These are phyloP conservation scores for Coenonympha glycerion DNA, from an alignment of 2,888 invertebrate genomes.

Conservation along the genomic window DNA sequence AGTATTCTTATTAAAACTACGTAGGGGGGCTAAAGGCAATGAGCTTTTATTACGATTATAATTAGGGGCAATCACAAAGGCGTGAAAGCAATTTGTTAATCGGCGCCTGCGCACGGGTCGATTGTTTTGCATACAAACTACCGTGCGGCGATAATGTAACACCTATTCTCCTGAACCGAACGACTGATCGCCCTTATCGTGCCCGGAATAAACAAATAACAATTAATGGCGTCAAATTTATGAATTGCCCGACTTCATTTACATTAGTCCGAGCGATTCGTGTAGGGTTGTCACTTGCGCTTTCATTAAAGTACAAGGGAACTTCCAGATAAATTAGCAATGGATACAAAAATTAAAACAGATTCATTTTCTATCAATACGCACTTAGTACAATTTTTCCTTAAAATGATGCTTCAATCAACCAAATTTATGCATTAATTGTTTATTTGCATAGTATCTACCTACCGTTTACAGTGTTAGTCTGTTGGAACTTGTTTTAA, in stretches of 20 bases:
- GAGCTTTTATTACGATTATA: background rate
- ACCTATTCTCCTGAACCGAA: slow-evolving; percentile 44
- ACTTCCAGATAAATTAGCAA: too few species aligned
- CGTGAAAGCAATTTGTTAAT: slow-evolving; percentile 28
- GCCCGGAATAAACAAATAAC: slow-evolving; percentile 61
- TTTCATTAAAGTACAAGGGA: too few species aligned
- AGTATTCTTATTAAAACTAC: too few species aligned
- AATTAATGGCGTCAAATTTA: slow-evolving; percentile 61
- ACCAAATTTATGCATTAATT: too few species aligned
- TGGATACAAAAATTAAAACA: too few species aligned
- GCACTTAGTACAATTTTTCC: too few species aligned
- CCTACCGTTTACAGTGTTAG: too few species aligned
- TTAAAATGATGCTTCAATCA: too few species aligned
- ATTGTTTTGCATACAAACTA: slow-evolving; percentile 42
- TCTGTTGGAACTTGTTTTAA: too few species aligned
- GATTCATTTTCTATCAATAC: too few species aligned
- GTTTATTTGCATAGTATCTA: too few species aligned
- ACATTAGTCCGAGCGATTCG: slow-evolving; percentile 40
- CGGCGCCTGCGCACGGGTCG: slow-evolving; percentile 22
- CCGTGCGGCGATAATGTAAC: slow-evolving; percentile 23
- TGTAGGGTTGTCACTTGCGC: background rate
- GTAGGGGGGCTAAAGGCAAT: too few species aligned
- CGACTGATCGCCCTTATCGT: slow-evolving; percentile 58
- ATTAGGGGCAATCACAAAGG: slow-evolving; percentile 5
- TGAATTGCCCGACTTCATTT: slow-evolving; percentile 53